Base-by-base conservation (phyloP, 2,113 vertebrate genomes). In the Coptodon bakossiorum region DNA sequence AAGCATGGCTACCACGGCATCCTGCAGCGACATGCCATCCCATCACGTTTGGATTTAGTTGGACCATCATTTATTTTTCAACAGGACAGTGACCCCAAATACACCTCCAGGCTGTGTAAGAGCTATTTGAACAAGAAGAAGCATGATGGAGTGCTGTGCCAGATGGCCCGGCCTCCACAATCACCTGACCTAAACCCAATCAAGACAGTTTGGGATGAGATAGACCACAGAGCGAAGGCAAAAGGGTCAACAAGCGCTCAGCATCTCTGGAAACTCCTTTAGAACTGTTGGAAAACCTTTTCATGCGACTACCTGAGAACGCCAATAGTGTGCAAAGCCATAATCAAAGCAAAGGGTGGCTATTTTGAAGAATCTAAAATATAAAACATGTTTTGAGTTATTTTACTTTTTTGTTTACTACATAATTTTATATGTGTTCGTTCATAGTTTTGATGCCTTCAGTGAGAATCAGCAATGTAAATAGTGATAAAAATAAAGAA, bases 131-230 rank as follows among this genome's bases (percentile, higher is more conserved):
- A 4, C 16, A 63, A 63, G 6, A 36, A 2, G 59, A 31, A 63
- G 31, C 3, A 0, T 63, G 59, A 63, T 63, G 9, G 59, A 63
- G 59, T 36, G 16, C 59, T 11, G 31, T 36, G 31, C 19, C 29
- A 63, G 29, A 63, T 63, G 29, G 59, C 59, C 6, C 1, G 0
- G 59, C 0, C 29, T 63, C 29, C 31, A 63, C 59, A 36, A 31
- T 63, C 59, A 63, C 16, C 59, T 19, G 17, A 63, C 17, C 31
- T 7, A 63, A 63, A 63, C 59, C 2, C 31, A 63, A 63, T 36
- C 9, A 11, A 63, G 59, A 36, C 5, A 10, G 29, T 63, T 11
- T 63, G 59, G 59, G 31, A 63, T 63, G 17, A 7, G 17, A 36
- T 63, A 11, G 29, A 36, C 59, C 9, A 19, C 29, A 63, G 29